Evolutionary conservation across 2,888 invertebrate species (phyloP), one percentile per base, ranked within the genome.

Genomic region (Bruchidius siliquastri): DNA sequence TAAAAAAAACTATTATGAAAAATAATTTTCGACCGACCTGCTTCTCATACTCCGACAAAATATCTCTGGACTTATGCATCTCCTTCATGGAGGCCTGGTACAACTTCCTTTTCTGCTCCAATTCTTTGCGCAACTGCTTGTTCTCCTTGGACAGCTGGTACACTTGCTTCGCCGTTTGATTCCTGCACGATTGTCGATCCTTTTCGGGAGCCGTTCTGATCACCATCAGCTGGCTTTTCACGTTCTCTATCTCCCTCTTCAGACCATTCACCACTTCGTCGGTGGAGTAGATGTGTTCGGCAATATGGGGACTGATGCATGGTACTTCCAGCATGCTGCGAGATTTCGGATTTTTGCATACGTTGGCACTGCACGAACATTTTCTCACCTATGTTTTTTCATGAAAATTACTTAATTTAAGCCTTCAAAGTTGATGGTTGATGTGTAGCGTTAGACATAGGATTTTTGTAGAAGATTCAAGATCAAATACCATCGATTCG

Each of bases 41-140:
- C 72, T 77, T 76, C 69, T 82, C 81, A 73, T 81, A 81, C 30
- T 79, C 80, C 32, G 66, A 71, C 22, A 82, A 72, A 66, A 81
- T 77, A 32, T 80, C 78, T 73, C 78, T 79, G 8, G 78, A 79
- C 69, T 79, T 80, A 73, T 77, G 77, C 6, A 79, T 77, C n/a
- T 80, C 79, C 22, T 73, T 77, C 22, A 74, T 69, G 0, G 79
- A 78, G 22, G 73, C 72, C 32, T 73, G 75, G 67, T 78, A 72
- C n/a, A 78, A 67, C 71, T 76, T 76, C 22, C 71, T 79, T 71
- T 79, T 79, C 10, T 73, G 71, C 69, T 80, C 77, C 20, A 81
- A 67, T 71, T 82, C 79, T 70, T 76, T 74, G 26, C 75, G 79
- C 67, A 79, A 72, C 70, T 76, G 73, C 21, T 77, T 77, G 30